Percentiles rank a stretch among this genome's conserved stretches.
Evolutionary conservation across 2,888 invertebrate species (phyloP).

Genomic region (Pogonocherus hispidulus): DNA sequence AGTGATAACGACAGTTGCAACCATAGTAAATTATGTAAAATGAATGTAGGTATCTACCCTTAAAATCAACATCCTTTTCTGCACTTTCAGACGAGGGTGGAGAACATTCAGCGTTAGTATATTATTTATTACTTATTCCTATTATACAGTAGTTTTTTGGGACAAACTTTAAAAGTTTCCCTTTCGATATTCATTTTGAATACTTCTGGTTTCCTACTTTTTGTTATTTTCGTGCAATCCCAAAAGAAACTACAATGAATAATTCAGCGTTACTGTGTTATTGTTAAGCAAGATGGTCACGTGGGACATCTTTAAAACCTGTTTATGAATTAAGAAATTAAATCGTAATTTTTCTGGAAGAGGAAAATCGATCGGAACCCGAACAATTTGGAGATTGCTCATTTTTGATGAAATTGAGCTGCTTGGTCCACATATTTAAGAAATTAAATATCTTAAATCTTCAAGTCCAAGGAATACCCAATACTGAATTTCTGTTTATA

Average conservation of each 20-base stretch:
- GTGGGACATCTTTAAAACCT: too few relatives aligned
- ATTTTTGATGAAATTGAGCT: not conserved
- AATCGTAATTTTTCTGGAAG: not conserved
- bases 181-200: too few relatives aligned
- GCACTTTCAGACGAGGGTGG: not conserved
- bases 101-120: too few relatives aligned
- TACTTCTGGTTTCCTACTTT: too few relatives aligned
- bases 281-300: not conserved
- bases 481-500: too few relatives aligned
- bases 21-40: not conserved
- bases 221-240: too few relatives aligned
- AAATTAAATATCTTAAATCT: slow-evolving; percentile 36
- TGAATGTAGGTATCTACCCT: not conserved
- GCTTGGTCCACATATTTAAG: slow-evolving; percentile 11
- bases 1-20: not conserved
- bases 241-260: too few relatives aligned
- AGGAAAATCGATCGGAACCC: not conserved
- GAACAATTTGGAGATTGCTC: not conserved
- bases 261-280: not conserved
- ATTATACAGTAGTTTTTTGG: too few relatives aligned
- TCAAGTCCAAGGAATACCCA: slow-evolving; percentile 14
- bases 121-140: too few relatives aligned
- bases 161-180: too few relatives aligned
- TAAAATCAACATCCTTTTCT: not conserved
- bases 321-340: too few relatives aligned